Evolutionary conservation across 2,113 vertebrate genomes (phyloP), one percentile per base, ranked within the genome.

Genomic region (Tapirus terrestris): DNA sequence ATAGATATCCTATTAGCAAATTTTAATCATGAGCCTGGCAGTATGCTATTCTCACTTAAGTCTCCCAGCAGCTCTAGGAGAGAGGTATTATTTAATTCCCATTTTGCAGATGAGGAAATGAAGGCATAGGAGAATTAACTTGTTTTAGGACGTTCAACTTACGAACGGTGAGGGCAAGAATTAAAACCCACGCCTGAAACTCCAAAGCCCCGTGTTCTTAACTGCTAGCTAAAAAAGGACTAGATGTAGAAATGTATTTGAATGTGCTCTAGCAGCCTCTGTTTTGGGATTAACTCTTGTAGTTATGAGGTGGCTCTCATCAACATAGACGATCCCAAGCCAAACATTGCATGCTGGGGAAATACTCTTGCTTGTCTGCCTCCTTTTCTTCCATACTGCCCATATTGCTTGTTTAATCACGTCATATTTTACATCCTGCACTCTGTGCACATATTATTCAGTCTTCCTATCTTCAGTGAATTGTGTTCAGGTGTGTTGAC

Each of bases 11-110:
- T 86, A 6, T 92, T n/a, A 94, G 17, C 21, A 89, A 31, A 12
- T 79, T 96, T 95, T 89, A 86, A n/a, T 97, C 29, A 29, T 43
- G 81, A 61, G 25, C 20, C n/a, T 88, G 67, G 20, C 23, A 45
- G 4, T 92, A 18, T 86, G 56, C 31, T 39, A 14, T 29, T 87
- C 31, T 67, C 17, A n/a, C 36, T 53, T 76, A 81, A 88, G 29
- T 68, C 48, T 89, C 53, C 36, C 43, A 77, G 4, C 75, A 79
- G 21, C 60, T 61, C 53, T 51, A 17, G 25, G 31, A 70, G 51
- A 80, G 67, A 86, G 39, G 27, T 51, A 20, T 75, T 89, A 60
- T n/a, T 93, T 83, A n/a, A 16, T 70, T 87, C 33, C 25, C 36
- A 31, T 89, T 83, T 94, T 65, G 21, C 92, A 76, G 27, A 20